phyloP scores from a whole-genome alignment of 2,797 vertebrate genomes.

The Karalla daura region DNA sequence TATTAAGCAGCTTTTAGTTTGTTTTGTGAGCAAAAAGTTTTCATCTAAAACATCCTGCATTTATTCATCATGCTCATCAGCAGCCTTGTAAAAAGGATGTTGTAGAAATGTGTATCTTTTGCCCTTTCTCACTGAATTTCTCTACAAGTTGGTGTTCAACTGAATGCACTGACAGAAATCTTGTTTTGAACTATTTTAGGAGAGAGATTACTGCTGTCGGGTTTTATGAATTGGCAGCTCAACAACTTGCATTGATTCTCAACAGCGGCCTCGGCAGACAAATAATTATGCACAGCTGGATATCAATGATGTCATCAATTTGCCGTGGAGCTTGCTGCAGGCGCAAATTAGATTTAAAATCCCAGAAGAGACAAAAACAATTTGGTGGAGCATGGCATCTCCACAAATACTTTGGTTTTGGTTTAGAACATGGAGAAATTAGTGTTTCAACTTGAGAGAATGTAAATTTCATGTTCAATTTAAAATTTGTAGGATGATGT shows the following conservation, averaged over 20 bases:
- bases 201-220: conserved; percentile 30
- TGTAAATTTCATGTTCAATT: conserved; percentile 1
- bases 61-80: conserved; percentile 11
- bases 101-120: conserved; percentile 24
- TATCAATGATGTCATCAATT: conserved; percentile 69
- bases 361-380: conserved; percentile 37
- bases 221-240: conserved; percentile 48
- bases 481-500: background rate
- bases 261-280: conserved; percentile 21
- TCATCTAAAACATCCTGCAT: conserved; percentile 28
- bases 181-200: conserved; percentile 37
- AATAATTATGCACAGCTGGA: conserved; percentile 63
- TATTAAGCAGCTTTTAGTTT: conserved; percentile 26
- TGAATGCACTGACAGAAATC: conserved; percentile 32
- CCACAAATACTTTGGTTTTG: conserved; percentile 40
- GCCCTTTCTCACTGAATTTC: conserved; percentile 1
- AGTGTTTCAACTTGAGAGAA: background rate
- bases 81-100: background rate
- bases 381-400: conserved; percentile 30
- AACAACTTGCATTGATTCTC: conserved; percentile 50
- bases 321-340: conserved; percentile 28
- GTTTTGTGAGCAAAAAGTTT: conserved; percentile 15
- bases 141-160: conserved; percentile 1
- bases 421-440: no score
- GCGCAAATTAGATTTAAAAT: conserved; percentile 54